Base-by-base conservation (phyloP, 1,140 invertebrate species). In the Manduca sexta region DNA sequence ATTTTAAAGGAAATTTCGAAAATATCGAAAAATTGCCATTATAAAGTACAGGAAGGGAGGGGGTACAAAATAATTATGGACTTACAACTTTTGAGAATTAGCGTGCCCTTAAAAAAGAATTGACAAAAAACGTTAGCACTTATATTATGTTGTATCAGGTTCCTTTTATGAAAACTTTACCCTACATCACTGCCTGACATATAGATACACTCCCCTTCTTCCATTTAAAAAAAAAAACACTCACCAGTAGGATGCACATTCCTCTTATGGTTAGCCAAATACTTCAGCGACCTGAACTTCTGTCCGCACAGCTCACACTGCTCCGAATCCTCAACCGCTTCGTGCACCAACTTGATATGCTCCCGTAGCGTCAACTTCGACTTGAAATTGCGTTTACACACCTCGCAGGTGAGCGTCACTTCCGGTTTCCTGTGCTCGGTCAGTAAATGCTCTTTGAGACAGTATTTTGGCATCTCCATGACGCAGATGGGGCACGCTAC, bases 211-310 rank as follows among this genome's bases (percentile, higher is more conserved):
- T n/a, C n/a, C n/a, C n/a, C n/a, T n/a, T n/a, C n/a, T n/a, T n/a
- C n/a, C n/a, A n/a, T n/a, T n/a, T 4, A 12, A n/a, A 11, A 34
- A n/a, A 4, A 35, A 12, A 7, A 10, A 1, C 16, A 39, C 55
- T 52, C 4, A 62, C 60, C 60, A 14, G 14, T 40, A 0, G 61
- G 61, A 34, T 60, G 61, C 0, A 64, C 61, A 49, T 64, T 64
- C 39, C 61, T 60, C 38, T 56, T 56, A 17, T 64, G 61, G 30
- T 64, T 64, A 0, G 57, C 34, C n/a, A 64, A 14, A 40, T 60
- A 60, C 48, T 64, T 64, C 7, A 47, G 8, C 1, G 49, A 54
- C n/a, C 52, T 50, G 31, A 64, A 64, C 49, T 56, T 54, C 18
- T 64, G 56, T 2, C 53, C 61, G 12, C 61, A 64, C 0, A 56